These are phyloP conservation scores for Enteromius mattozi DNA, from an alignment of 2,797 vertebrate genomes.

Conservation along the genomic window DNA sequence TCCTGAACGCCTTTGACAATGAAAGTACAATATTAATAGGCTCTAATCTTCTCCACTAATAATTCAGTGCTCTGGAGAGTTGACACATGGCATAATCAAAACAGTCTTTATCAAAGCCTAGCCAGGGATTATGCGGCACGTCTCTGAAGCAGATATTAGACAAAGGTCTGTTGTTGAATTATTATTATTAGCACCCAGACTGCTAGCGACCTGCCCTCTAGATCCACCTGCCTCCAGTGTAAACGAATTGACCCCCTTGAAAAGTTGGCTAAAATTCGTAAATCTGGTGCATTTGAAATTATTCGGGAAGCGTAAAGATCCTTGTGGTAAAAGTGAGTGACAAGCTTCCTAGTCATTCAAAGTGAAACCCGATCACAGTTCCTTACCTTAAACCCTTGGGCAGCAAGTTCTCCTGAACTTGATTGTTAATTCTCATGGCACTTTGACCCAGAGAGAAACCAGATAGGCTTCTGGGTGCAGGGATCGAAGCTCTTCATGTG, in stretches of 20 bases:
- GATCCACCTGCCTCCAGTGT: not conserved
- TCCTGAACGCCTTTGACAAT: constrained; percentile 29
- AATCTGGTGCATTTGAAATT: not conserved
- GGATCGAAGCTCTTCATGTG: constrained; percentile 52
- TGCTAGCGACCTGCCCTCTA: constrained; percentile 31
- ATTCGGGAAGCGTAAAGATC: constrained; percentile 21
- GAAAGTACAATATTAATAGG: constrained; percentile 42
- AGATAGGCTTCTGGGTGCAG: constrained; percentile 63
- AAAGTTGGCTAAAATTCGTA: not conserved
- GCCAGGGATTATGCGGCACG: constrained; percentile 41
- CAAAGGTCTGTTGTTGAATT: constrained; percentile 45
- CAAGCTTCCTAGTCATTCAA: constrained; percentile 58
- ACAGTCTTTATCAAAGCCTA: constrained; percentile 51
- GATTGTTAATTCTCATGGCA: constrained; percentile 75
- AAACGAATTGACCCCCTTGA: not conserved
- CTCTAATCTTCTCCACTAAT: constrained; percentile 43
- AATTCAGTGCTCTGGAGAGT: constrained; percentile 46
- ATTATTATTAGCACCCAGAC: constrained; percentile 36
- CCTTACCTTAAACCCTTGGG: constrained; percentile 57
- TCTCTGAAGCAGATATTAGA: constrained; percentile 48
- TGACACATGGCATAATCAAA: constrained; percentile 49
- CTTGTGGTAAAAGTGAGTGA: constrained; percentile 54
- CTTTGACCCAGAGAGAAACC: constrained; percentile 82
- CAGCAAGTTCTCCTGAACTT: constrained; percentile 63
- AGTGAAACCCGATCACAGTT: constrained; percentile 57